These are phyloP conservation scores for Corvus hawaiiensis DNA, from an alignment of 2,113 vertebrate species.

Conservation along the genomic window DNA sequence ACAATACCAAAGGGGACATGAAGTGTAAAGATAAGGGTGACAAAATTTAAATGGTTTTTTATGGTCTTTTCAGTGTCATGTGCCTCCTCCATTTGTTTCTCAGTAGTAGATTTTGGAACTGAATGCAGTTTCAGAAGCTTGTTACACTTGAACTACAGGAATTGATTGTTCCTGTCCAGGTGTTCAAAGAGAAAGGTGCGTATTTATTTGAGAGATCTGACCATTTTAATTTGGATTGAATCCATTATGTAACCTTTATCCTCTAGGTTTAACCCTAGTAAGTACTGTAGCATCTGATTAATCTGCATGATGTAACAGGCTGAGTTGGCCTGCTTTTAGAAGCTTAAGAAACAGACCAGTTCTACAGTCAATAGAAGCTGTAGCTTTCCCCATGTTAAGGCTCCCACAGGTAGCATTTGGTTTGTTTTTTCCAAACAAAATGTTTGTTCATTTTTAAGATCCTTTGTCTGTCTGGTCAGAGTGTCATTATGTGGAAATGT, in stretches of 20 bases:
- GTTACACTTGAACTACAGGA: neutral
- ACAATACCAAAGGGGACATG: neutral
- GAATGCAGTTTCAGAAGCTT: neutral
- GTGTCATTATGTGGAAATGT: neutral
- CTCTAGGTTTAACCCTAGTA: constrained; percentile 10
- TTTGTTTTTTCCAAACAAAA: no score
- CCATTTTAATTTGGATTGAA: neutral
- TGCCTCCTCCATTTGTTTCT: neutral
- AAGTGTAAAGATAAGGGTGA: neutral
- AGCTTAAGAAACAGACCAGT: neutral
- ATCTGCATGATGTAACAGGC: constrained; percentile 46
- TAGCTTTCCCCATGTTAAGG: neutral
- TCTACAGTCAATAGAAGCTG: neutral
- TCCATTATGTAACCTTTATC: constrained; percentile 40
- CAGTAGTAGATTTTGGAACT: neutral
- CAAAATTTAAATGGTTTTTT: neutral
- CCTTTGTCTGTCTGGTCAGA: neutral
- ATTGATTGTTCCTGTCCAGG: neutral
- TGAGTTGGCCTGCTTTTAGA: constrained; percentile 47
- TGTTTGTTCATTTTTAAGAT: neutral
- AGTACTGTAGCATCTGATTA: constrained; percentile 30
- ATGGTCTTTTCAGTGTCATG: neutral
- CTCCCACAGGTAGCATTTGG: neutral
- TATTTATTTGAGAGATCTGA: neutral
- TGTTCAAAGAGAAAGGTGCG: neutral